Evolutionary conservation across 2,888 invertebrate species (phyloP), one percentile per base, ranked within the genome.

Genomic region (Pyrgus malvae): DNA sequence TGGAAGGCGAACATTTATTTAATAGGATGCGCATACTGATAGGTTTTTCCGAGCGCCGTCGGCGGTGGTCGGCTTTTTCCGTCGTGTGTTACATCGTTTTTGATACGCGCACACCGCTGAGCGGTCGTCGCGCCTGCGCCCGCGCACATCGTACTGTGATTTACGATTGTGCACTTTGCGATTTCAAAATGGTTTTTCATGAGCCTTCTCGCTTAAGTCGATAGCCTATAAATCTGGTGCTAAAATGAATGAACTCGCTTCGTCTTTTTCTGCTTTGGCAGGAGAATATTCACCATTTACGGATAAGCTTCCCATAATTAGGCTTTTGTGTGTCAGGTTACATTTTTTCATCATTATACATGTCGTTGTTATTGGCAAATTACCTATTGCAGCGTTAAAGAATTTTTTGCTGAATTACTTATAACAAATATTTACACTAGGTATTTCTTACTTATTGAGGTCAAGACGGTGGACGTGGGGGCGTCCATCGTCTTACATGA

Each of bases 1-100:
- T 70, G 68, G 73, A 68, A 72, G 74, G 68, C 73, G 70, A 66
- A 69, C 70, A 67, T 81, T 82, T 71, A 76, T 78, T 72, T 83
- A 85, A 87, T 84, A 66, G 67, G 63, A 90, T 88, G 89, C 84
- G 81, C 88, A 88, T 87, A 85, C 76, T 81, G 76, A 81, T 80
- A 62, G 67, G 81, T 84, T 89, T 88, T 89, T 85, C 85, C 80
- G 73, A 64, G 67, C 68, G 66, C 59, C 74, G 67, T 69, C 71
- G 70, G 76, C 77, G 85, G 87, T 86, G 87, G 85, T 78, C 84
- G 73, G 63, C 80, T 86, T 87, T 89, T 88, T 88, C 83, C 83
- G 75, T 66, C 72, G 74, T 68, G 76, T 69, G 74, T 74, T 74
- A 84, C 81, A 82, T 80, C 72, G 82, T 80, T 81, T 79, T 74